These are phyloP conservation scores for Tragulus kanchil DNA, from an alignment of 2,113 vertebrate genomes.

Conservation along the genomic window DNA sequence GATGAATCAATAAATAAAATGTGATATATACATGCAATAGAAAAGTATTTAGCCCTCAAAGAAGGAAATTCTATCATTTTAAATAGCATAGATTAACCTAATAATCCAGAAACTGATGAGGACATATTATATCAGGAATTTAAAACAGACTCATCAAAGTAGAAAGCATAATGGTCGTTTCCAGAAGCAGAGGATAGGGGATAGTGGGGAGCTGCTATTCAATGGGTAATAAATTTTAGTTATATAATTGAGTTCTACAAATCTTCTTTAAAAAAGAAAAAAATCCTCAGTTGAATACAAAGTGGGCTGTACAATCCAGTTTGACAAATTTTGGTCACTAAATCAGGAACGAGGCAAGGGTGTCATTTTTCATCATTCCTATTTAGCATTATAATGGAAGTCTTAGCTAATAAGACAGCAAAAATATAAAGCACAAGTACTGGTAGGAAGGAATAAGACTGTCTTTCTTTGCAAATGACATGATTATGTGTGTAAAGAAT, in stretches of 20 bases:
- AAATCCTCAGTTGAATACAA: neutral
- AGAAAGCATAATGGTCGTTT: neutral
- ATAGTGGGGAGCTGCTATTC: neutral
- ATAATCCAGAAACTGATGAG: neutral
- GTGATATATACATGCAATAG: neutral
- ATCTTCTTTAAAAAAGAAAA: neutral
- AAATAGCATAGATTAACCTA: neutral
- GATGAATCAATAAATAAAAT: neutral
- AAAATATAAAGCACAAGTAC: neutral
- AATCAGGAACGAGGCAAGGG: neutral
- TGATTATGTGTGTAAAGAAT: neutral
- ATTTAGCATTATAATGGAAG: neutral
- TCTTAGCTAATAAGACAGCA: neutral
- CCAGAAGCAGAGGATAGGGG: neutral
- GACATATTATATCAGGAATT: neutral
- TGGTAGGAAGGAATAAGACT: neutral
- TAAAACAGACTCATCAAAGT: neutral
- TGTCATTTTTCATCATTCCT: neutral
- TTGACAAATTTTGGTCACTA: neutral
- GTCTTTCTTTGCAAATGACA: neutral
- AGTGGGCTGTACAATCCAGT: neutral
- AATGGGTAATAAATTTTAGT: neutral
- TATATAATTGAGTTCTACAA: neutral
- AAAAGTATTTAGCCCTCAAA: neutral
- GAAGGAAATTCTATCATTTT: neutral